Percentiles rank a stretch among this genome's conserved stretches.
Conservation (phyloP, 2,113 vertebrate species). For the Polypterus senegalus region DNA sequence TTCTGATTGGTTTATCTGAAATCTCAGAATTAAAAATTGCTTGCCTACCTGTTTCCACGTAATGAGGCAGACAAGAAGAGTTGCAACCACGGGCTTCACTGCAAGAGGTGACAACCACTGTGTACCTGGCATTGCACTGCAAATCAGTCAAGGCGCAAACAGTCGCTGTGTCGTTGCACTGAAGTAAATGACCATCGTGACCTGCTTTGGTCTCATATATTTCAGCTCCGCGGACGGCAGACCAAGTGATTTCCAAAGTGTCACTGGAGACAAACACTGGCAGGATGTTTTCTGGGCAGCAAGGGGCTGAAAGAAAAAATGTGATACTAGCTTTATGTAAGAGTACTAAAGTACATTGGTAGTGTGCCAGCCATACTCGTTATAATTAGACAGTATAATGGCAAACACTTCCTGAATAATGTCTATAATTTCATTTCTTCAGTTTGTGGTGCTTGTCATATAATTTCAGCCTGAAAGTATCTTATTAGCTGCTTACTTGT, state of each 20-base stretch:
- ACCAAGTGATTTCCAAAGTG: constrained; percentile 66
- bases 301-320: constrained; percentile 58
- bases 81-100: constrained; percentile 67
- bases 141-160: constrained; percentile 69
- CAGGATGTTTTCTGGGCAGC: constrained; percentile 63
- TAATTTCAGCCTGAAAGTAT: no score
- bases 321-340: no score
- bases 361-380: no score
- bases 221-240: constrained; percentile 68
- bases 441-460: no score
- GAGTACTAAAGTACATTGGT: no score
- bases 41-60: constrained; percentile 56
- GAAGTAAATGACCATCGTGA: constrained; percentile 24
- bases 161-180: constrained; percentile 62
- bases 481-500: no score
- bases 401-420: no score
- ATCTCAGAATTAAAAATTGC: rapidly evolving
- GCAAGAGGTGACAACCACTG: constrained; percentile 61
- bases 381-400: no score
- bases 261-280: constrained; percentile 57
- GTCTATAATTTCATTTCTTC: no score
- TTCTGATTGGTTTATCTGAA: background rate
- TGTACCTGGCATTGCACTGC: constrained; percentile 59
- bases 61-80: constrained; percentile 42
- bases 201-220: constrained; percentile 62